phyloP scores from a whole-genome alignment of 2,113 vertebrate species.

The Oryctolagus cuniculus region DNA sequence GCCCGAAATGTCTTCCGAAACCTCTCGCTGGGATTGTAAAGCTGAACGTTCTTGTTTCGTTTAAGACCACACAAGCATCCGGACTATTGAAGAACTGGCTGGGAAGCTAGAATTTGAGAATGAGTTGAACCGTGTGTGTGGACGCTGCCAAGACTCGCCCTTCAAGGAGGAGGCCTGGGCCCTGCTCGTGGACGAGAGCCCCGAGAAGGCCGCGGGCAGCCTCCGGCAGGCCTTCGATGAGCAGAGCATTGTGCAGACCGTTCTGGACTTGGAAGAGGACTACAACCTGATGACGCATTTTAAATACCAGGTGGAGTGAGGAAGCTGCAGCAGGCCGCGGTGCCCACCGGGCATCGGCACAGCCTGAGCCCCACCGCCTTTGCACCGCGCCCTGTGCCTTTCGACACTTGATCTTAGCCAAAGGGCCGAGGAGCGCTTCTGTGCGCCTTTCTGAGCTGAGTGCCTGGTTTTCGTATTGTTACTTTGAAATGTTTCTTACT shows the following conservation, averaged over 20 bases:
- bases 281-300: slow-evolving; percentile 80
- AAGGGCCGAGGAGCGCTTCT: too few species aligned
- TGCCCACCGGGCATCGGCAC: not conserved
- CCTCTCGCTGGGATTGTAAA: slow-evolving; percentile 21
- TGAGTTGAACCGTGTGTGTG: slow-evolving; percentile 68
- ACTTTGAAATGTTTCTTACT: slow-evolving; percentile 65
- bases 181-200: slow-evolving; percentile 74
- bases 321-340: not conserved
- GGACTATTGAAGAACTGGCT: slow-evolving; percentile 79
- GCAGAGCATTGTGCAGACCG: slow-evolving; percentile 82
- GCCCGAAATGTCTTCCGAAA: not conserved
- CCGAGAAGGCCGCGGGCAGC: slow-evolving; percentile 38
- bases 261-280: slow-evolving; percentile 86
- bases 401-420: too few species aligned
- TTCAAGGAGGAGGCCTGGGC: slow-evolving; percentile 76
- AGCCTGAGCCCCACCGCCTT: too few species aligned
- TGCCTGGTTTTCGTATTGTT: slow-evolving; percentile 39
- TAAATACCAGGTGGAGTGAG: slow-evolving; percentile 77
- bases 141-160: slow-evolving; percentile 48
- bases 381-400: too few species aligned
- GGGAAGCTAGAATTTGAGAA: slow-evolving; percentile 79
- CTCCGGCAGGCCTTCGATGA: slow-evolving; percentile 80
- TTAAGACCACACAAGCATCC: slow-evolving; percentile 81
- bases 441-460: not conserved
- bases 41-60: slow-evolving; percentile 50